These are phyloP conservation scores for Macrotrachela quadricornifera DNA, from an alignment of 1,140 invertebrate species.

Conservation along the genomic window DNA sequence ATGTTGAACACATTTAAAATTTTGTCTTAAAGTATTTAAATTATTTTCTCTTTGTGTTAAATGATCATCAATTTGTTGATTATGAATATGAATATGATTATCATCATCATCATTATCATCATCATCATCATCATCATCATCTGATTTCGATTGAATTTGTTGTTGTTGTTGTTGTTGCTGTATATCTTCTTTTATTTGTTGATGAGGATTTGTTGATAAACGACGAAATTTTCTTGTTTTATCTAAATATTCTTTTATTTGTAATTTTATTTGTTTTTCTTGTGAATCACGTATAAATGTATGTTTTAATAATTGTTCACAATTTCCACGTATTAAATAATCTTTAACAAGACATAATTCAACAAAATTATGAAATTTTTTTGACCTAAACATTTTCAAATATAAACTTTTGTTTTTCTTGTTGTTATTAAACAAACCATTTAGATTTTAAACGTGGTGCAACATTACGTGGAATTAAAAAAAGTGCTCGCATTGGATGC, in stretches of 20 bases:
- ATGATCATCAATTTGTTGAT: too few species aligned
- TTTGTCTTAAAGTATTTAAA: too few species aligned
- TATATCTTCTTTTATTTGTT: not conserved
- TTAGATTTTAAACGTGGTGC: conserved; percentile 88
- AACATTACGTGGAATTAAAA: conserved; percentile 89
- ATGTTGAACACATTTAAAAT: too few species aligned
- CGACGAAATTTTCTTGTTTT: conserved; percentile 31
- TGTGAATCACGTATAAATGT: conserved; percentile 92
- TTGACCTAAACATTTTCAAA: conserved; percentile 20
- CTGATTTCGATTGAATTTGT: not conserved
- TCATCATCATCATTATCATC: too few species aligned
- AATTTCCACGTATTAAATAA: conserved; percentile 89
- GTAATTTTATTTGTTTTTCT: conserved; percentile 85
- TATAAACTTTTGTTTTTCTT: not conserved
- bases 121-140: not conserved
- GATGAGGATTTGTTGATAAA: too few species aligned
- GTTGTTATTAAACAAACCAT: not conserved
- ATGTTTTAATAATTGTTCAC: conserved; percentile 88
- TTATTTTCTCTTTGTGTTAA: too few species aligned
- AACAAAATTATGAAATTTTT: conserved; percentile 43
- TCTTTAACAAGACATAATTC: conserved; percentile 79
- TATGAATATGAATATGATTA: too few species aligned
- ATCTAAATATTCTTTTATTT: conserved; percentile 97
- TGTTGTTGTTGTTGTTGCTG: not conserved
- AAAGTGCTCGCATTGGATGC: conserved; percentile 95